Conservation (phyloP, 2,113 vertebrate species). For the Thinocorus orbignyianus region DNA sequence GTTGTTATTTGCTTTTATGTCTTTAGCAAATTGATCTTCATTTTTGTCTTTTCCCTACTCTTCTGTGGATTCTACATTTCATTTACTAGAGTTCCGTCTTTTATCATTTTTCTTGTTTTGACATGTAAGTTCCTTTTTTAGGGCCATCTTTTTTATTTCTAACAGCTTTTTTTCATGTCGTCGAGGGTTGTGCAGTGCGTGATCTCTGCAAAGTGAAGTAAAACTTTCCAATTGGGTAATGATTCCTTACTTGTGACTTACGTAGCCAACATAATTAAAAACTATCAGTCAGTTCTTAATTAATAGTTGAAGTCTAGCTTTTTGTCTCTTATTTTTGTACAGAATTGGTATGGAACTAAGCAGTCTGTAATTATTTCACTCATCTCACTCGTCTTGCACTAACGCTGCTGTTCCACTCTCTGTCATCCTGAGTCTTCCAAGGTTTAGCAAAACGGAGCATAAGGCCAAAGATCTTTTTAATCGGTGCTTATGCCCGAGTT, state of each 20-base stretch:
- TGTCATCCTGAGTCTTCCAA: neutral
- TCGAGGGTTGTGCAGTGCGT: neutral
- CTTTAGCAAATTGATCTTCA: constrained; percentile 37
- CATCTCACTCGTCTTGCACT: neutral
- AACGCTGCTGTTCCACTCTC: neutral
- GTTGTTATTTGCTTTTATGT: constrained; percentile 56
- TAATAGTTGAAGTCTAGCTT: neutral
- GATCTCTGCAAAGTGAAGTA: constrained; percentile 12
- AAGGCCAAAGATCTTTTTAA: neutral
- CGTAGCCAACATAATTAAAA: neutral
- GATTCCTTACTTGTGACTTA: constrained; percentile 10
- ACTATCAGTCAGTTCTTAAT: neutral
- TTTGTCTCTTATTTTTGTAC: neutral
- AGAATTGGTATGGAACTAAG: neutral
- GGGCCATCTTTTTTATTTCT: neutral
- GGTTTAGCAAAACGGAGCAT: neutral
- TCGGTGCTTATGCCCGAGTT: neutral
- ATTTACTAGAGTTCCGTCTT: constrained; percentile 14
- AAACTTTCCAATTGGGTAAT: neutral
- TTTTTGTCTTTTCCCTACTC: neutral
- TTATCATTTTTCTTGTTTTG: constrained; percentile 63
- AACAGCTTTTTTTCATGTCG: neutral
- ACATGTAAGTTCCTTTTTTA: constrained; percentile 26
- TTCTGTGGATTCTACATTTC: neutral
- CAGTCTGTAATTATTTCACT: constrained; percentile 13